Conservation (phyloP, 2,113 vertebrate genomes). For the Chloebia gouldiae region DNA sequence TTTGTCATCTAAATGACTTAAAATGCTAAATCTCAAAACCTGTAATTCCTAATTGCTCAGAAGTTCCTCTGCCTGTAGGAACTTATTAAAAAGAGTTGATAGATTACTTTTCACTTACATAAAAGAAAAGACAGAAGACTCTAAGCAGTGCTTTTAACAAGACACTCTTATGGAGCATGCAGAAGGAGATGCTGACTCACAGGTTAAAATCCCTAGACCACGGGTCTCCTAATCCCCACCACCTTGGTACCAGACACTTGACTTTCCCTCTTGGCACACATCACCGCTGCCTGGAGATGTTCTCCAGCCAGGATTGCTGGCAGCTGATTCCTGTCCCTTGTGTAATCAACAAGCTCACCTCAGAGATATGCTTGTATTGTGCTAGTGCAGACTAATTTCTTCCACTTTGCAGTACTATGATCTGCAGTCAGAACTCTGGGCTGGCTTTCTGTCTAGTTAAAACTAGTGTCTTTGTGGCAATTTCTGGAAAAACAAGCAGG, state of each 20-base stretch:
- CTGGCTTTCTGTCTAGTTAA: not conserved
- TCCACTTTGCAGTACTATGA: not conserved
- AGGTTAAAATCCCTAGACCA: not conserved
- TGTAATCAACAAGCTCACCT: constrained; percentile 71
- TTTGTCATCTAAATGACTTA: not conserved
- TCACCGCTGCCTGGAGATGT: constrained; percentile 28
- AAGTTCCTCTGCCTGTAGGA: not conserved
- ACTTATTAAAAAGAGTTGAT: not conserved
- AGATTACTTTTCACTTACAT: not conserved
- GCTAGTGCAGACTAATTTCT: constrained; percentile 46
- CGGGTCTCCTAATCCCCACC: not conserved
- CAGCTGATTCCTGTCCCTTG: constrained; percentile 31
- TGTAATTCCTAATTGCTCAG: not conserved
- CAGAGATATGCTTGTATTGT: constrained; percentile 62
- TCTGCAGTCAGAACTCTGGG: not conserved
- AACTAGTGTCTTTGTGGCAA: constrained; percentile 18
- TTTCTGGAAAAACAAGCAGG: constrained; percentile 29
- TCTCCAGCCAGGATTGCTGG: constrained; percentile 56
- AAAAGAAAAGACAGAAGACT: not conserved
- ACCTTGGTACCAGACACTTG: not conserved
- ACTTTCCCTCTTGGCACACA: not conserved
- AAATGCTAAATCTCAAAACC: not conserved
- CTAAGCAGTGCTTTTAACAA: not conserved
- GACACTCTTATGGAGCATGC: accelerated
- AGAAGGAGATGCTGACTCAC: not conserved